These are phyloP conservation scores for Rhinoraja longicauda DNA, from an alignment of 2,797 vertebrate genomes.

Conservation along the genomic window DNA sequence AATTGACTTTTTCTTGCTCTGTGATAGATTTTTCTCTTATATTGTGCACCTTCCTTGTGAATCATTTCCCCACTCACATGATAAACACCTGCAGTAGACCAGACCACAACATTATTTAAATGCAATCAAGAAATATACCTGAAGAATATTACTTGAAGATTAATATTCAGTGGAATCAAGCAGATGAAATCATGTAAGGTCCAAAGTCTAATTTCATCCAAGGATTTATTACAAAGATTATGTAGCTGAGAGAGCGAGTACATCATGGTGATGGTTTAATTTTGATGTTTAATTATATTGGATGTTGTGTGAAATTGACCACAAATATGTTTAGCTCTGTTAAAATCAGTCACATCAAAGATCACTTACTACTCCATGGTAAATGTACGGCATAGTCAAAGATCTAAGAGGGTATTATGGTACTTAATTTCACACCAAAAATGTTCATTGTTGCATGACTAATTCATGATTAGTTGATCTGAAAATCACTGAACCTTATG, in stretches of 20 bases:
- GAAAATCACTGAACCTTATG: not conserved
- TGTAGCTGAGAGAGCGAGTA: not conserved
- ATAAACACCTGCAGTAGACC: not conserved
- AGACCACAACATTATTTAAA: conserved; percentile 15
- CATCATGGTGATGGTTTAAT: conserved; percentile 6
- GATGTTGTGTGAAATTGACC: not conserved
- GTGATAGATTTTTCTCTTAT: conserved; percentile 27
- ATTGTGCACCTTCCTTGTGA: not conserved
- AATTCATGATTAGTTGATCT: not conserved
- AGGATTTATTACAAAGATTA: conserved; percentile 6
- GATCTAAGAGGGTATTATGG: not conserved
- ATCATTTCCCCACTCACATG: conserved; percentile 1
- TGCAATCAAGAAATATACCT: not conserved
- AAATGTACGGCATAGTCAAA: not conserved
- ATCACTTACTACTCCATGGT: not conserved
- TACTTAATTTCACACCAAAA: not conserved
- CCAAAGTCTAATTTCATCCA: not conserved
- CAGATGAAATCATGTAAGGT: not conserved
- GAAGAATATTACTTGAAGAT: conserved; percentile 4
- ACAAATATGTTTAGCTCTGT: not conserved
- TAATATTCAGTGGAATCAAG: not conserved
- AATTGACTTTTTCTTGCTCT: conserved; percentile 25
- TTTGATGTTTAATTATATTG: conserved; percentile 8
- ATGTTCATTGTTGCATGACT: not conserved
- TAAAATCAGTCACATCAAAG: not conserved